Base-by-base conservation (phyloP, 2,888 invertebrate species). In the Adelphocoris suturalis region DNA sequence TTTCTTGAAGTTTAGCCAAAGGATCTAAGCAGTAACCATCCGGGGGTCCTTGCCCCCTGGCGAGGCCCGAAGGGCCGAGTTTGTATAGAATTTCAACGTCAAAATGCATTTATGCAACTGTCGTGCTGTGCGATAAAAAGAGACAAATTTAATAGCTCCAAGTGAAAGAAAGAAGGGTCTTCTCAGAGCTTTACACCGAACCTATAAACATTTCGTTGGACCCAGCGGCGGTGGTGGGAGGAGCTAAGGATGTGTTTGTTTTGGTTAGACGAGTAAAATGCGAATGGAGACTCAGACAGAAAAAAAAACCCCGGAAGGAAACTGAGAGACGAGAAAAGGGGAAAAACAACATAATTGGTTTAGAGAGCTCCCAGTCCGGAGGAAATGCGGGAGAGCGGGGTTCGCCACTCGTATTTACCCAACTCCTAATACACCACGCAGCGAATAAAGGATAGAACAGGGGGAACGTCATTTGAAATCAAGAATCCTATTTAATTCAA, bases 321-420 rank as follows among this genome's bases (percentile, higher is more conserved):
- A 80, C 37, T 19, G 37, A 37, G 37, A 80, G 78, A 80, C 78
- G 78, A 80, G 19, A 80, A 47, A 46, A 19, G 78, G 37, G 47
- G 46, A 47, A 80, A 80, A 80, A 80, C 78, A 80, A 80, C 78
- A 47, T 80, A 80, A 80, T 80, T 80, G 78, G 78, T 80, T 80
- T 80, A 80, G 78, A 80, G 78, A 46, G 78, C 46, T 37, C 46
- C 47, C 78, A 16, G 78, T 47, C 78, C 16, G 78, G 19, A 46
- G 37, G 76, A 16, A 27, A 27, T 16, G 78, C 68, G n/a, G 19
- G 68, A 61, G 19, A 61, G 61, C 4, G 19, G 61, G n/a, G n/a
- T 5, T 57, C 19, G n/a, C 7, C 57, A n/a, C 5, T n/a, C n/a
- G 57, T n/a, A 57, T 57, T 57, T 57, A 57, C 19, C 57, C n/a